phyloP scores from a whole-genome alignment of 2,888 invertebrate species.

The Metacarcinus magister region DNA sequence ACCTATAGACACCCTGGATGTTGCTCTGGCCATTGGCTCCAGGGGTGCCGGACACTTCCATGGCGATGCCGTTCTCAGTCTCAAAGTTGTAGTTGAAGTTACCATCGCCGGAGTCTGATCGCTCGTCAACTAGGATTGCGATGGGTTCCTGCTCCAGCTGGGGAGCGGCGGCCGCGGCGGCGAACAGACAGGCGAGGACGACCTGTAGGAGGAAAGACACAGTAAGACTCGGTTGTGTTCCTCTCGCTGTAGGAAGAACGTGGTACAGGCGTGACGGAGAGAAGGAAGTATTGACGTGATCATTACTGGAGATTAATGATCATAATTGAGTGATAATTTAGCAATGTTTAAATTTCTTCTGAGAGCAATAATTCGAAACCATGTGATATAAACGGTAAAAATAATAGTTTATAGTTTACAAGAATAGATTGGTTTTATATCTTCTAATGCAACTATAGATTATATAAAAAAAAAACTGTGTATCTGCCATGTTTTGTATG shows the following conservation, averaged over 20 bases:
- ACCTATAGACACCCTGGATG: slow-evolving; percentile 66
- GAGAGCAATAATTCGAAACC: background rate
- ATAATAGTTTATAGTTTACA: background rate
- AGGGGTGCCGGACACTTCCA: slow-evolving; percentile 53
- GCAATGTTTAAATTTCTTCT: background rate
- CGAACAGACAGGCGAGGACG: slow-evolving; percentile 69
- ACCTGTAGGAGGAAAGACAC: slow-evolving; percentile 35
- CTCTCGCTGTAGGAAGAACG: background rate
- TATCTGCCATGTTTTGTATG: background rate
- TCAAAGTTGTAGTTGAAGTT: slow-evolving; percentile 72
- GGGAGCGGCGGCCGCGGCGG: slow-evolving; percentile 65
- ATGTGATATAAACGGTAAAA: background rate
- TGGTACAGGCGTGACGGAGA: background rate
- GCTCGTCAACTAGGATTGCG: slow-evolving; percentile 52
- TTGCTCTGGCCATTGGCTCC: slow-evolving; percentile 45
- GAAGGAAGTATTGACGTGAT: background rate
- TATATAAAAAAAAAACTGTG: background rate
- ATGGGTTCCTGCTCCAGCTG: slow-evolving; percentile 20
- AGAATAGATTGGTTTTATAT: background rate
- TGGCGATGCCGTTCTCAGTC: slow-evolving; percentile 65
- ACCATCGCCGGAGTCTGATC: slow-evolving; percentile 67
- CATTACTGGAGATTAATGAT: background rate
- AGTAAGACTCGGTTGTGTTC: background rate
- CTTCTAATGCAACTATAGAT: background rate
- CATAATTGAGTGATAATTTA: background rate